These are phyloP conservation scores for Pluvianellus socialis DNA, from an alignment of 2,113 vertebrate species.

Conservation along the genomic window DNA sequence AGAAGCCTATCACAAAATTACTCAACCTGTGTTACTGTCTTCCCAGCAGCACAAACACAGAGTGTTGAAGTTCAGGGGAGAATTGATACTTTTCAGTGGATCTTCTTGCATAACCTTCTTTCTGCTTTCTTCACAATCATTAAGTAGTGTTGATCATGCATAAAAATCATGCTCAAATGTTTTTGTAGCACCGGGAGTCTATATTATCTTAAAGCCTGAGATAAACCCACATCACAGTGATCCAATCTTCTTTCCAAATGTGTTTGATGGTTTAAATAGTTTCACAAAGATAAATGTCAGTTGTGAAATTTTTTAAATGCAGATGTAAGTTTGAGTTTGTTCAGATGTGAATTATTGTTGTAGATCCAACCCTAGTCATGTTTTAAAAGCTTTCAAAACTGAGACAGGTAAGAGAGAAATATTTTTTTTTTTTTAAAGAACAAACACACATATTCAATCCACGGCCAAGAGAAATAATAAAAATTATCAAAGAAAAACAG, in stretches of 20 bases:
- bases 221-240: background rate
- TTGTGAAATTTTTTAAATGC: background rate
- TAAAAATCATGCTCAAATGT: background rate
- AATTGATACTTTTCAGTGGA: background rate
- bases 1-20: background rate
- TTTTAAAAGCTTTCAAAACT: background rate
- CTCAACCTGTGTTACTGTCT: background rate
- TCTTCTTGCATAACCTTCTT: background rate
- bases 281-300: background rate
- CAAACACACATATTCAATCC: background rate
- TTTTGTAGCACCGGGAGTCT: background rate
- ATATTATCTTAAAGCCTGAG: background rate
- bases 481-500: background rate
- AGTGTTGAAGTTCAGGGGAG: background rate
- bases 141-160: background rate
- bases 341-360: background rate
- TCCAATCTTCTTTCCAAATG: background rate
- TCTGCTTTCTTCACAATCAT: background rate
- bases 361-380: background rate
- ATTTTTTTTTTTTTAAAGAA: background rate
- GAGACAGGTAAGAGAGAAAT: background rate
- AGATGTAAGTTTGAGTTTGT: background rate
- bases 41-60: accelerated
- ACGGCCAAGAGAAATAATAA: background rate
- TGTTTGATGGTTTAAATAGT: background rate